Conservation (phyloP, 2,113 vertebrate genomes). For the Macquaria ambigua region DNA sequence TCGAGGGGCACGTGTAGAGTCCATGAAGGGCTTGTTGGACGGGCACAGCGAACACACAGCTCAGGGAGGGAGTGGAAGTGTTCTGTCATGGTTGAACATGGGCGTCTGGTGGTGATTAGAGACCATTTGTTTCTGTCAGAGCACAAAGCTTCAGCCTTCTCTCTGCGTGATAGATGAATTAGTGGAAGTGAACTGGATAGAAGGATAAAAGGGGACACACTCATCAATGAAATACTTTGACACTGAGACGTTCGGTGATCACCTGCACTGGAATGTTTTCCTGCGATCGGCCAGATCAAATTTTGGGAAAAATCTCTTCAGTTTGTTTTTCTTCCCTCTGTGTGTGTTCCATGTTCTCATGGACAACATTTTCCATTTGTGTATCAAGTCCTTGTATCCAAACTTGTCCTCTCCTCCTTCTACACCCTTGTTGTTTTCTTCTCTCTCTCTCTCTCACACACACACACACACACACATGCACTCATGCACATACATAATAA, state of each 20-base stretch:
- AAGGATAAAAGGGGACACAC: slow-evolving; percentile 60
- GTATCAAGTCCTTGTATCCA: slow-evolving; percentile 30
- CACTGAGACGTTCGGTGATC: slow-evolving; percentile 53
- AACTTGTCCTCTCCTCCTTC: slow-evolving; percentile 24
- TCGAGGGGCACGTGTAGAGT: slow-evolving; percentile 58
- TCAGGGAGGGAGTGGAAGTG: slow-evolving; percentile 70
- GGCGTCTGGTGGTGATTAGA: slow-evolving; percentile 81
- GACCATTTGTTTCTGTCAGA: slow-evolving; percentile 82
- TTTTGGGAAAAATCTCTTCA: slow-evolving; percentile 28
- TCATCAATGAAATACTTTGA: slow-evolving; percentile 76
- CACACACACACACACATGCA: slow-evolving; percentile 45
- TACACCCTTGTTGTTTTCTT: slow-evolving; percentile 39
- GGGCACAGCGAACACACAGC: slow-evolving; percentile 35
- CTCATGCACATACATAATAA: slow-evolving; percentile 67
- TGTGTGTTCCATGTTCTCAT: slow-evolving; percentile 41
- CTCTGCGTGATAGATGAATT: slow-evolving; percentile 78
- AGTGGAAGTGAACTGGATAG: slow-evolving; percentile 65
- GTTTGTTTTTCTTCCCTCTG: slow-evolving; percentile 20
- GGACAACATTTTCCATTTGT: slow-evolving; percentile 58
- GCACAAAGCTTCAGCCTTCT: slow-evolving; percentile 71
- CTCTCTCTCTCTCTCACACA: background rate
- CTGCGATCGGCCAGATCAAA: slow-evolving; percentile 43
- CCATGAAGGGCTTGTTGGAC: slow-evolving; percentile 49
- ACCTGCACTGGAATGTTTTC: slow-evolving; percentile 64
- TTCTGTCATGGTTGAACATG: slow-evolving; percentile 78